Base-by-base conservation (phyloP, 2,888 invertebrate species). In the Folsomia candida region DNA sequence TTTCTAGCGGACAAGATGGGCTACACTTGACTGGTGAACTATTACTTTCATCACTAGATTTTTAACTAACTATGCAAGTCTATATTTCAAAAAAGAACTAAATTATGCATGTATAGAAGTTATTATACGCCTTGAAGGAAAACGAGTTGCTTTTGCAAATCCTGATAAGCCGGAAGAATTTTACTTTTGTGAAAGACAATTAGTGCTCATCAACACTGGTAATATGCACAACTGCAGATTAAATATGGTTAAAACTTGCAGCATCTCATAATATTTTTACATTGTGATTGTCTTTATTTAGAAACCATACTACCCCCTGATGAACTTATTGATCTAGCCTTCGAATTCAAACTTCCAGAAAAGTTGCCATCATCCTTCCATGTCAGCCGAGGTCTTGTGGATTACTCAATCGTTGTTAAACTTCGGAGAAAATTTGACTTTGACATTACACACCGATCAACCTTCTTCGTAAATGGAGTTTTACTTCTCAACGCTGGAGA, bases 391-490 rank as follows among this genome's bases (percentile, higher is more conserved):
- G 62, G 26, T 20, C 6, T n/a, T 18, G 62, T 62, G n/a, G 9
- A 22, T 2, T 62, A 62, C 22, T n/a, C 20, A n/a, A 18, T 62
- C 20, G 29, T 29, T 3, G 62, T 29, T 18, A 62, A 20, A 4
- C 27, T 62, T 4, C 27, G 62, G n/a, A 27, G 62, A 26, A 27
- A 9, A 27, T 62, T n/a, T 2, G 62, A 62, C 14, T 62, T 62
- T 28, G 62, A 62, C 29, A 14, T 62, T 2, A 62, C 62, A 20
- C 3, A 18, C n/a, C 27, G 29, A 2, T 26, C 62, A 4, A 20
- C 62, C 14, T 62, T 62, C 22, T 62, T 29, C 29, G 62, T 62
- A 3, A 62, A 27, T 20, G 62, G 62, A 62, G 29, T 62, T 18
- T 62, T 62, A 3, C 20, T 29, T 18, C 29, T 62, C 2, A 37